phyloP scores from a whole-genome alignment of 2,113 vertebrate genomes.

The Apodemus speciosus region DNA sequence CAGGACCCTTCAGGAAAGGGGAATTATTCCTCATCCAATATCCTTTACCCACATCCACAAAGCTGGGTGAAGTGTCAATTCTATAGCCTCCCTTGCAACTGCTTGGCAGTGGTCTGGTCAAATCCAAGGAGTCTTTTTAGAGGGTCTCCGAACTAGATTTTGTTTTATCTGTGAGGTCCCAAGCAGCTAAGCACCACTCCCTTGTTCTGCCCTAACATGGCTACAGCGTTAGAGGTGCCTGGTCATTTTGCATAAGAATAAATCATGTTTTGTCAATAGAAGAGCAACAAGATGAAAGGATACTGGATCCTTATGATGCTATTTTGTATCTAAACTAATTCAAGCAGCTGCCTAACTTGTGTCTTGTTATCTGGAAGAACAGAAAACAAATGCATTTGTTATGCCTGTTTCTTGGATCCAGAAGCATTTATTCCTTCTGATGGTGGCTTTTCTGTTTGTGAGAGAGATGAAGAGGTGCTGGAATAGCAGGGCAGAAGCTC shows the following conservation, averaged over 20 bases:
- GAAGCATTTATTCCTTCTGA: background rate
- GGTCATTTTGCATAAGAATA: background rate
- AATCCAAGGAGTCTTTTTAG: background rate
- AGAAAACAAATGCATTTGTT: background rate
- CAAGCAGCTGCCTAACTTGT: background rate
- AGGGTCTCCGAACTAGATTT: background rate
- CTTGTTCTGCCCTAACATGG: background rate
- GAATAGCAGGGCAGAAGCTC: background rate
- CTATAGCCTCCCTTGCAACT: background rate
- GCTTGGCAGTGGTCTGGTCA: background rate
- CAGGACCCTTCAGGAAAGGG: background rate
- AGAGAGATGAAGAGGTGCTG: background rate
- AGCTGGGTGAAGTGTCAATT: background rate
- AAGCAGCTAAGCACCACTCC: background rate
- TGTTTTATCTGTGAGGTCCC: background rate
- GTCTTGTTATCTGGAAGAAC: background rate
- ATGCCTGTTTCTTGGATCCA: background rate
- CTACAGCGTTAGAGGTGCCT: background rate
- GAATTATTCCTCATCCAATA: background rate
- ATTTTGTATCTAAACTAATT: conserved; percentile 22
- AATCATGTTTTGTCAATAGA: background rate
- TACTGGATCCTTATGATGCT: background rate
- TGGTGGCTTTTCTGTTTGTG: background rate
- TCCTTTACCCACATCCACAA: background rate
- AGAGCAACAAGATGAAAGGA: background rate